Base-by-base conservation (phyloP, 2,888 invertebrate genomes). In the Branchellion lobata region DNA sequence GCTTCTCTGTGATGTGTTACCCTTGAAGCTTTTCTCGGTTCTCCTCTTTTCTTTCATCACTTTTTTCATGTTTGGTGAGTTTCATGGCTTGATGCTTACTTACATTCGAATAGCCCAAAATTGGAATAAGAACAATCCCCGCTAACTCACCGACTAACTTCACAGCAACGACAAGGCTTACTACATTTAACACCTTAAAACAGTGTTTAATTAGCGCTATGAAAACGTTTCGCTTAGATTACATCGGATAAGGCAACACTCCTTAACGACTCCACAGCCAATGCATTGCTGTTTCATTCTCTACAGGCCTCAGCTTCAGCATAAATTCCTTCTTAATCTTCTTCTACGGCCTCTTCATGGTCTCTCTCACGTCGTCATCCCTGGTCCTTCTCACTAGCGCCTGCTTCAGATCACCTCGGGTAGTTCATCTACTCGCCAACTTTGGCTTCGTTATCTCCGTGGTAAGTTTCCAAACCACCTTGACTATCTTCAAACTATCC, bases 261-360 rank as follows among this genome's bases (percentile, higher is more conserved):
- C n/a, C n/a, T n/a, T n/a, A n/a, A n/a, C n/a, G n/a, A n/a, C n/a
- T n/a, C n/a, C n/a, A n/a, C n/a, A n/a, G n/a, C n/a, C n/a, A n/a
- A n/a, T n/a, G n/a, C n/a, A n/a, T 47, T 24, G 11, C 8, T 29
- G n/a, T 65, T 8, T 65, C n/a, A 11, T 65, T 29, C 8, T n/a
- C 65, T 8, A n/a, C 73, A 83, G 83, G 82, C 18, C 68, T 83
- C 27, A 71, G 71, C 36, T 21, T 53, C n/a, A n/a, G n/a, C n/a
- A n/a, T n/a, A n/a, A n/a, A n/a, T 24, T 83, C 85, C 73, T 88
- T 87, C 82, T 85, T 86, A 80, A 81, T 87, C 80, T 88, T 84
- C 82, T 75, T 84, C 65, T 81, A 87, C 69, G 83, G 81, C 21
- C 81, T 88, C 71, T 84, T 86, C 76, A 65, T 85, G 31, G 86